phyloP scores from a whole-genome alignment of 2,113 vertebrate genomes.

The Podarcis raffonei region DNA sequence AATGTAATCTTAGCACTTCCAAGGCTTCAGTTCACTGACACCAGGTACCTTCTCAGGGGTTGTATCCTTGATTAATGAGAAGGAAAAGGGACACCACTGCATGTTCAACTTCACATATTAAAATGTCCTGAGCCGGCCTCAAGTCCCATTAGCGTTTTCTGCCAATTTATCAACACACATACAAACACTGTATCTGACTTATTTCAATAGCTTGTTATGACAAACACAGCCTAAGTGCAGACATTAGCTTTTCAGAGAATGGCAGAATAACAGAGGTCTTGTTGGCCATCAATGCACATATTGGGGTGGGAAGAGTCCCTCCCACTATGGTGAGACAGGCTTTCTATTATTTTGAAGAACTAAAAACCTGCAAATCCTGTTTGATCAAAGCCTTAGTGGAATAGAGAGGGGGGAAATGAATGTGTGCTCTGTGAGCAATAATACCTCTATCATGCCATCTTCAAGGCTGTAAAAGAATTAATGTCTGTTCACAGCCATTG shows the following conservation, averaged over 20 bases:
- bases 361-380: slow-evolving; percentile 1
- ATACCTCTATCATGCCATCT: background rate
- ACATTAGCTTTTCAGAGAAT: background rate
- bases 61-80: too few relatives aligned
- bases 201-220: background rate
- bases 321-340: background rate
- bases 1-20: too few relatives aligned
- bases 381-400: background rate
- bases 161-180: background rate
- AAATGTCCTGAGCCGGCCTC: background rate
- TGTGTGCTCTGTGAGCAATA: background rate
- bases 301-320: too few relatives aligned
- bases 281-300: too few relatives aligned
- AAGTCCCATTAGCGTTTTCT: background rate
- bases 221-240: background rate
- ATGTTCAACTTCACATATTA: background rate
- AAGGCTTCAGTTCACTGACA: too few relatives aligned
- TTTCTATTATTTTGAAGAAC: background rate
- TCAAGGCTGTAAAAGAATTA: background rate
- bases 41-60: too few relatives aligned
- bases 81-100: too few relatives aligned
- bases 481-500: background rate
- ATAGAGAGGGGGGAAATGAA: too few relatives aligned
- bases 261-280: background rate
- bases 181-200: background rate